phyloP scores from a whole-genome alignment of 2,888 invertebrate genomes.

The Dynastes maya region DNA sequence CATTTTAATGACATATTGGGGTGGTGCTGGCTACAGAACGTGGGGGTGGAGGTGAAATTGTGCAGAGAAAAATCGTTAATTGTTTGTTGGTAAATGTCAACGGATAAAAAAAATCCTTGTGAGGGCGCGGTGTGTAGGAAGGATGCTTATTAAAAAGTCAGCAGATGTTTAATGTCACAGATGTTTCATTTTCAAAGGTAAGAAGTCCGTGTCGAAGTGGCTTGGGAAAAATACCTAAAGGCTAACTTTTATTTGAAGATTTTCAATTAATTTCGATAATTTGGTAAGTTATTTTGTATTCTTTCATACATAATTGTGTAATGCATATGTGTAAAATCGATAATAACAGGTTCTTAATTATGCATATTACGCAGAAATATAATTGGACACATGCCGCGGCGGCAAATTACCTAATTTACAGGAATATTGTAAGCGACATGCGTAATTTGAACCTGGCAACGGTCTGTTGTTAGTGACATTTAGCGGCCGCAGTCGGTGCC shows the following conservation, averaged over 20 bases:
- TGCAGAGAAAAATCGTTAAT: not conserved
- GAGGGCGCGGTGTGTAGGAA: not conserved
- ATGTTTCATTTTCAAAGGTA: not conserved
- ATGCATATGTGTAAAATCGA: too few relatives aligned
- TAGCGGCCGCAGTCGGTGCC: too few relatives aligned
- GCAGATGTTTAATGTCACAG: not conserved
- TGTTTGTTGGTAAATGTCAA: conserved; percentile 10
- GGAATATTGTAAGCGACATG: too few relatives aligned
- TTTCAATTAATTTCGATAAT: too few relatives aligned
- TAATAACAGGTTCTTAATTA: not conserved
- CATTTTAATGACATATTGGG: not conserved
- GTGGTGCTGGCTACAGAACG: not conserved
- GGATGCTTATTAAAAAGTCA: not conserved
- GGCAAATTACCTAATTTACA: too few relatives aligned
- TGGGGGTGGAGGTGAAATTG: not conserved
- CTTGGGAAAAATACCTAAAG: not conserved
- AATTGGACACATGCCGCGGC: not conserved
- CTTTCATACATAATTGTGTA: too few relatives aligned
- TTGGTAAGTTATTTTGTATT: too few relatives aligned
- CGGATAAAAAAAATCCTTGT: not conserved
- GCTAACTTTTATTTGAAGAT: not conserved
- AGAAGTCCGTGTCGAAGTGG: not conserved
- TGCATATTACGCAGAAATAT: not conserved
- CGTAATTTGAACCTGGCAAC: too few relatives aligned
- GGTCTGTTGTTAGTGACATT: too few relatives aligned